Evolutionary conservation across 2,797 vertebrate genomes (phyloP).

Genomic region (Labroides dimidiatus): DNA sequence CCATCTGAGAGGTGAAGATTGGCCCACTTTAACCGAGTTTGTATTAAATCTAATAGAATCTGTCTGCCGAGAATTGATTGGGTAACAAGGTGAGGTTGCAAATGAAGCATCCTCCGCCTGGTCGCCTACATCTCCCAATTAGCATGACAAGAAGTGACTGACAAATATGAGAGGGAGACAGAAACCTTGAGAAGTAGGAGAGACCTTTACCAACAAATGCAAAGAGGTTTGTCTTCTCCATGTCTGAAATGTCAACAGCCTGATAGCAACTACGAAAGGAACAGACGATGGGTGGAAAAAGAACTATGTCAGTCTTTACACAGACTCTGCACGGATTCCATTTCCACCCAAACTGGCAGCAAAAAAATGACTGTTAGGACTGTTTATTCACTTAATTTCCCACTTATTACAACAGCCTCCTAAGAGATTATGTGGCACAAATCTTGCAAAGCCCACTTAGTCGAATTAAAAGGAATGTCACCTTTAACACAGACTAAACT

Average conservation of each 20-base stretch:
- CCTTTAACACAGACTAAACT: conserved; percentile 48
- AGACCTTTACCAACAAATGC: conserved; percentile 26
- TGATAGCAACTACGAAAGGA: conserved; percentile 21
- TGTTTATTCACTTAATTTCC: conserved; percentile 24
- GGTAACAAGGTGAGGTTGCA: conserved; percentile 62
- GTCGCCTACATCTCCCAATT: conserved; percentile 21
- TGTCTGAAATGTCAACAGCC: conserved; percentile 45
- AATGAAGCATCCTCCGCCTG: conserved; percentile 60
- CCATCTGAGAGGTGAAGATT: conserved; percentile 64
- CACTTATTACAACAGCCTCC: conserved; percentile 23
- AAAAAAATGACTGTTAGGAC: conserved; percentile 11
- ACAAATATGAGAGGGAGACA: conserved; percentile 19
- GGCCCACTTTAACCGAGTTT: conserved; percentile 70
- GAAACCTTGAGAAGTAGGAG: background rate
- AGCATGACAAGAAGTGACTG: conserved; percentile 18
- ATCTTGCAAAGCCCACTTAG: conserved; percentile 31
- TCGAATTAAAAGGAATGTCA: conserved; percentile 36
- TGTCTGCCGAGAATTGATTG: conserved; percentile 75
- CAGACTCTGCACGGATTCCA: conserved; percentile 24
- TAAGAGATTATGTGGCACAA: conserved; percentile 43
- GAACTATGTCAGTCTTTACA: conserved; percentile 3
- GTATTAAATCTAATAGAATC: conserved; percentile 79
- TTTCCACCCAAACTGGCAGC: conserved; percentile 21
- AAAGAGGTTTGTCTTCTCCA: conserved; percentile 17
- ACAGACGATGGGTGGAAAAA: conserved; percentile 7